Evolutionary conservation across 1,140 invertebrate species (phyloP), one percentile per base, ranked within the genome.

Genomic region (Drosophila teissieri): DNA sequence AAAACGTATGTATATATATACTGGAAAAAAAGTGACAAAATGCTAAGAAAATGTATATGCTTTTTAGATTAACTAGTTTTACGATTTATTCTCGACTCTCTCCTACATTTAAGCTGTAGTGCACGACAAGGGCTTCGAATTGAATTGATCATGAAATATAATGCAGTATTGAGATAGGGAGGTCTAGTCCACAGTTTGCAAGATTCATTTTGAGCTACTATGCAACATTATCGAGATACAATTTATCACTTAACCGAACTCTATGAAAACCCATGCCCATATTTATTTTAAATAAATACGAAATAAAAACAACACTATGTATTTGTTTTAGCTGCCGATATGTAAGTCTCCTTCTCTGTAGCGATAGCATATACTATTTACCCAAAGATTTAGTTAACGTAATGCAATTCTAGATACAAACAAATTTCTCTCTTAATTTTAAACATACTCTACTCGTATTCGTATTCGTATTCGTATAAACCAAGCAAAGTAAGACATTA

Each of bases 221-320:
- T 52, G 48, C 46, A 64, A 61, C 36, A 67, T 67, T 61, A 55
- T 51, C 37, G 31, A 42, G 37, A 73, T 57, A 62, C 62, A 37
- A 70, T 27, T 70, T 57, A 70, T 36, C 68, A 70, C 68, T 48
- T 54, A 70, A 70, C 44, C 64, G 27, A 62, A 78, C 49, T 56
- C 62, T 65, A 73, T 73, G 73, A 54, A 67, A 65, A 65, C 14
- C 37, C 11, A 14, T 14, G 19, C 37, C 53, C 55, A 56, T 79
- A 82, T 73, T 86, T 86, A 86, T 86, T 86, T 86, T 73, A 89
- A 86, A 88, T 83, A 83, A 88, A 86, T 89, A 69, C 82, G 83
- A 67, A 24, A 44, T 64, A 57, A 60, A 89, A 86, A 79, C 65
- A 74, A 86, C 83, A 89, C 84, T 86, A 86, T 83, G 84, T 84